Base-by-base conservation (phyloP, 2,888 invertebrate genomes). In the Dasysyrphus tricinctus region DNA sequence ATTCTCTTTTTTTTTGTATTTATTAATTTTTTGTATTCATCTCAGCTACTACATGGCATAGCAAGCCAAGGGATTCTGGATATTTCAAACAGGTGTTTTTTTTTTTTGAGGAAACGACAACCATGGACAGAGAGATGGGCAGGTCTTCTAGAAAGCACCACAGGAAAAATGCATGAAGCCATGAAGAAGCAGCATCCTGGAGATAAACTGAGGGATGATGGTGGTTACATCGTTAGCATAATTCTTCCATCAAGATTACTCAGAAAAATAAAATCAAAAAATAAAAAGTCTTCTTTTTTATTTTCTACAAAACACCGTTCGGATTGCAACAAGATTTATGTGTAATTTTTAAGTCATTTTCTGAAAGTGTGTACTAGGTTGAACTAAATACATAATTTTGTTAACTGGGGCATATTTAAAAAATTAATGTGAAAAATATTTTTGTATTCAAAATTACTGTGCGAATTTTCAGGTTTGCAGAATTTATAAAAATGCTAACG, bases 201-300 rank as follows among this genome's bases (percentile, higher is more conserved):
- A 24, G 24, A 77, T 77, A 77, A 69, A 69, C 81, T 73, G 24
- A 73, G 72, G 63, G 77, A 81, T 82, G 86, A 78, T 72, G 86
- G 75, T 82, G 86, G 67, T 78, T 39, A 39, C 79, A 79, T 88
- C 88, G 88, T 88, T 88, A 88, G 88, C 88, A 88, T 88, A 84
- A 88, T 88, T 88, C 84, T 82, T 70, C 84, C 78, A 76, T 88
- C 86, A 86, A 42, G 47, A 67, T 76, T 81, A 47, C 14, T 49
- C 39, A 39, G 61, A 47, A 65, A 78, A 79, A 76, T 65, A 24
- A 44, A 63, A 44, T 11, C 32, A 32, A 44, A 69, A 69, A 51
- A 51, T 69, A 39, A 39, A 24, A 42, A 7, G 34, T 80, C 57
- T 69, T 73, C 9, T 29, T 67, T 72, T 56, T 11, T 4, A 9